phyloP scores from a whole-genome alignment of 2,888 invertebrate species.

The Sarcophaga variegata region DNA sequence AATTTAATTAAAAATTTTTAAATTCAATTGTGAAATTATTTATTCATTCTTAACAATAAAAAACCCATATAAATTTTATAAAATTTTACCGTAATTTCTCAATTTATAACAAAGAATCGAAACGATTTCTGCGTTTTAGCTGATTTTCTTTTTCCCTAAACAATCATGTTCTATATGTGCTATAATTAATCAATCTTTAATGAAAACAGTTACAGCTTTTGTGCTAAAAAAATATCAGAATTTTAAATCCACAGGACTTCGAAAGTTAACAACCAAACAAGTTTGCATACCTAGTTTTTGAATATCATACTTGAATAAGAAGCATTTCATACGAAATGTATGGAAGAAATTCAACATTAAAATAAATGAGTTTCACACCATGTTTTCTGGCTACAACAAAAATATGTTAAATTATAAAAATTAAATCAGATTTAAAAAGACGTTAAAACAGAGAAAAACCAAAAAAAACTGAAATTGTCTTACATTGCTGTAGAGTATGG shows the following conservation, averaged over 20 bases:
- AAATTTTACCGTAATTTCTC: too few species aligned
- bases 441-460: slow-evolving; percentile 12
- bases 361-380: slow-evolving; percentile 63
- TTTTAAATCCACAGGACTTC: slow-evolving; percentile 37
- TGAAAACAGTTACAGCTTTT: background rate
- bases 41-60: too few species aligned
- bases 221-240: background rate
- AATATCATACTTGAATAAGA: background rate
- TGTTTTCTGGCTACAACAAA: slow-evolving; percentile 18
- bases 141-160: background rate
- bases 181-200: background rate
- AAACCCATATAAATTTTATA: too few species aligned
- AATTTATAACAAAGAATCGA: too few species aligned
- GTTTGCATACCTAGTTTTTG: background rate
- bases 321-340: background rate
- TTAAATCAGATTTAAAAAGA: slow-evolving; percentile 47
- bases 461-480: slow-evolving; percentile 25
- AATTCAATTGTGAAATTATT: too few species aligned
- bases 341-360: slow-evolving; percentile 44
- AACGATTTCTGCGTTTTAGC: background rate
- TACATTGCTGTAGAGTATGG: slow-evolving; percentile 13
- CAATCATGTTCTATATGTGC: background rate
- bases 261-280: background rate
- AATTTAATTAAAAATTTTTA: too few species aligned
- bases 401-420: slow-evolving; percentile 46